Percentiles rank a stretch among this genome's conserved stretches.
These are phyloP conservation scores for Lineus longissimus DNA, from an alignment of 1,140 invertebrate genomes.

Conservation along the genomic window DNA sequence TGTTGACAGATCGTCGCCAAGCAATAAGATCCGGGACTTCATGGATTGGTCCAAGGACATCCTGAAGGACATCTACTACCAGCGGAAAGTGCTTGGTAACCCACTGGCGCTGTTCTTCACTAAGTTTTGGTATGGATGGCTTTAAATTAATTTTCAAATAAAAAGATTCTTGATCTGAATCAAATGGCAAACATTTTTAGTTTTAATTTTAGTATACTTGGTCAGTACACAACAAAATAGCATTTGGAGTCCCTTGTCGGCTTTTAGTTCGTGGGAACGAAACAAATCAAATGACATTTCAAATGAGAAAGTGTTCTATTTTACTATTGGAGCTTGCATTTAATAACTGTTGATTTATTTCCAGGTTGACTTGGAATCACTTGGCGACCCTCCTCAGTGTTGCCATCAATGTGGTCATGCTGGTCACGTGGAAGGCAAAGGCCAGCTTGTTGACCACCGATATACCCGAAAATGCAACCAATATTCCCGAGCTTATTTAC, in stretches of 20 bases:
- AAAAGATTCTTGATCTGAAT: too few species aligned
- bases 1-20: constrained; percentile 51
- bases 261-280: too few species aligned
- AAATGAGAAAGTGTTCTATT: too few species aligned
- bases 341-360: too few species aligned
- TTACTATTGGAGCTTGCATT: too few species aligned
- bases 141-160: too few species aligned
- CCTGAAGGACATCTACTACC: constrained; percentile 51
- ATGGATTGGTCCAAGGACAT: constrained; percentile 53
- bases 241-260: too few species aligned
- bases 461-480: constrained; percentile 12
- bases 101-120: constrained; percentile 49
- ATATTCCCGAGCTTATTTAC: constrained; percentile 12
- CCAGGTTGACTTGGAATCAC: constrained; percentile 50
- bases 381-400: constrained; percentile 43
- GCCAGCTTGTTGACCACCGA: constrained; percentile 24
- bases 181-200: too few species aligned
- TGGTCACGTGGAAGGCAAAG: constrained; percentile 48
- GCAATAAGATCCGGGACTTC: constrained; percentile 51
- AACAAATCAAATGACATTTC: too few species aligned
- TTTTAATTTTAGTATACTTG: too few species aligned
- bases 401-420: constrained; percentile 49
- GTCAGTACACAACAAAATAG: too few species aligned
- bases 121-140: constrained; percentile 40
- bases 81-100: constrained; percentile 46